Conservation (phyloP, 2,797 vertebrate genomes). For the Sebastes matsubarae region DNA sequence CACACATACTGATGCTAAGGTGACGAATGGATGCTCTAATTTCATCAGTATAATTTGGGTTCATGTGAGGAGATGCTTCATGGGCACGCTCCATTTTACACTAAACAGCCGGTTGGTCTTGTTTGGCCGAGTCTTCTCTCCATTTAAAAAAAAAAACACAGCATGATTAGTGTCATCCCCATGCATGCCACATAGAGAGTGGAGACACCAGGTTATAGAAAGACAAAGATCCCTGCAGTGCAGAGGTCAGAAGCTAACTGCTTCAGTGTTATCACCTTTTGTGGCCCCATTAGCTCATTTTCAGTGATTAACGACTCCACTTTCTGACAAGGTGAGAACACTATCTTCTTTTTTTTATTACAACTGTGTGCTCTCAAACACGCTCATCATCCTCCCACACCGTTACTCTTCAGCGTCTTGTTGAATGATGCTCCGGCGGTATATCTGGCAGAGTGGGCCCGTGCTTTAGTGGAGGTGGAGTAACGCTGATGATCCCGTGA, state of each 20-base stretch:
- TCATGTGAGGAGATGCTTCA: not conserved
- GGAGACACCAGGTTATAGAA: not conserved
- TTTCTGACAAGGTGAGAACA: not conserved
- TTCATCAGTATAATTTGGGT: not conserved
- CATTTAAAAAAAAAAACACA: not conserved
- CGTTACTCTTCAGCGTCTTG: not conserved
- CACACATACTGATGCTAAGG: too few relatives aligned
- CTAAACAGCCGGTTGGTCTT: not conserved
- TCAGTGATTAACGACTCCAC: not conserved
- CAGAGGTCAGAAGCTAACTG: not conserved
- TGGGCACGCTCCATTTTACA: not conserved
- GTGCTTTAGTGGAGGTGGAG: conserved; percentile 37
- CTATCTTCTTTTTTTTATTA: not conserved
- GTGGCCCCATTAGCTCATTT: not conserved
- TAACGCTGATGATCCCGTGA: not conserved
- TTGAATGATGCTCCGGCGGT: not conserved
- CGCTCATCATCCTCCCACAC: conserved; percentile 38
- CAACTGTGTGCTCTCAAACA: not conserved
- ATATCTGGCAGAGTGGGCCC: conserved; percentile 12
- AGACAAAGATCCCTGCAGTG: not conserved
- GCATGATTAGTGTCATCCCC: too few relatives aligned
- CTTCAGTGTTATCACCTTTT: not conserved
- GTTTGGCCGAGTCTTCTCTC: not conserved
- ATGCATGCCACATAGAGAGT: not conserved
- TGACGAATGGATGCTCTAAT: not conserved